Conservation (phyloP, 1,140 invertebrate genomes). For the Drosophila ficusphila region DNA sequence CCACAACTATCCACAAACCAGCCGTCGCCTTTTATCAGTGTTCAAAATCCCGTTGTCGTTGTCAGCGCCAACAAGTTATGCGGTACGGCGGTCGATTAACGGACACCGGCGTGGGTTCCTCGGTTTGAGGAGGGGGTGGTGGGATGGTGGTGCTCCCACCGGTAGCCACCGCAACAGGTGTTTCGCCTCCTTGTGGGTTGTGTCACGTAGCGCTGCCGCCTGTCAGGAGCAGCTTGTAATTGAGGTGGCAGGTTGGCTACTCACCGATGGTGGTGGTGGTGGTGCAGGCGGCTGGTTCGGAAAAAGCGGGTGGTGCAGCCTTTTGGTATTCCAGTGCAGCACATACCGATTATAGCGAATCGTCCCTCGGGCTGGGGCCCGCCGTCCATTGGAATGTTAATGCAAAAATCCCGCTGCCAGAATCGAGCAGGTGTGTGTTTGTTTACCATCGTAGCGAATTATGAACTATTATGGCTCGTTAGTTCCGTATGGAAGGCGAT, state of each 20-base stretch:
- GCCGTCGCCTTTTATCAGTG: slow-evolving; percentile 64
- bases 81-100: slow-evolving; percentile 60
- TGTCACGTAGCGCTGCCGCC: slow-evolving; percentile 61
- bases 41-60: slow-evolving; percentile 78
- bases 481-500: slow-evolving; percentile 38
- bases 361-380: slow-evolving; percentile 14
- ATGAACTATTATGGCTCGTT: slow-evolving; percentile 49
- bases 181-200: slow-evolving; percentile 50
- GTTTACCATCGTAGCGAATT: slow-evolving; percentile 32
- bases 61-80: slow-evolving; percentile 79
- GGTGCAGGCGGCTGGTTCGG: too few relatives aligned
- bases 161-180: slow-evolving; percentile 71
- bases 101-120: slow-evolving; percentile 25
- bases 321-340: slow-evolving; percentile 66
- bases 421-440: slow-evolving; percentile 45
- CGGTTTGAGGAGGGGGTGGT: slow-evolving; percentile 3
- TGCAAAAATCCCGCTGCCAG: slow-evolving; percentile 24
- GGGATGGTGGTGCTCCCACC: slow-evolving; percentile 3
- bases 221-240: slow-evolving; percentile 73
- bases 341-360: slow-evolving; percentile 49
- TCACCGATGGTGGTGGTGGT: too few relatives aligned
- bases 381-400: slow-evolving; percentile 45
- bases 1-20: not conserved
- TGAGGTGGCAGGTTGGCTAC: slow-evolving; percentile 58
- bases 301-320: slow-evolving; percentile 11